Conservation (phyloP, 2,888 invertebrate genomes). For the Emmelina monodactyla region DNA sequence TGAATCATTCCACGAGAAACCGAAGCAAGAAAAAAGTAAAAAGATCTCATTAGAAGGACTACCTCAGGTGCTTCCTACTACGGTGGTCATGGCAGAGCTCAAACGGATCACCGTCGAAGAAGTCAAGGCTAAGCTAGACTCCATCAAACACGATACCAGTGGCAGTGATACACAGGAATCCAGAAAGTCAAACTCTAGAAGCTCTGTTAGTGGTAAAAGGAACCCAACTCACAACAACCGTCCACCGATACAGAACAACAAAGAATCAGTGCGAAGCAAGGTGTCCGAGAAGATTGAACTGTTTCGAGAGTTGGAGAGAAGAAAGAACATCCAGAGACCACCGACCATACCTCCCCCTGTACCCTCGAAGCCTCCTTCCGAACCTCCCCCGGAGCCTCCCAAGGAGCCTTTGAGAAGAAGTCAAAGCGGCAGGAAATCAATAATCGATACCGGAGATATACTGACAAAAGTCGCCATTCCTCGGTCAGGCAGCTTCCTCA, state of each 20-base stretch:
- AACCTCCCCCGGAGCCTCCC: constrained; percentile 28
- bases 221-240: constrained; percentile 24
- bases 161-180: constrained; percentile 62
- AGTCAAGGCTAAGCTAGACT: constrained; percentile 66
- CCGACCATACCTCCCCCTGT: constrained; percentile 56
- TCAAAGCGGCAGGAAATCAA: constrained; percentile 53
- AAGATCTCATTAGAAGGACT: constrained; percentile 64
- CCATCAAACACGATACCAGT: constrained; percentile 50
- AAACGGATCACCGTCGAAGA: constrained; percentile 60
- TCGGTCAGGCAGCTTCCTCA: constrained; percentile 84
- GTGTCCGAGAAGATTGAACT: constrained; percentile 62
- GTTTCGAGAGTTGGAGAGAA: constrained; percentile 53
- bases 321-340: constrained; percentile 54
- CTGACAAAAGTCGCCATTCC: constrained; percentile 87
- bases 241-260: constrained; percentile 32
- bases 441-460: constrained; percentile 76
- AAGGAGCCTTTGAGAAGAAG: constrained; percentile 51
- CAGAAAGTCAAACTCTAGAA: constrained; percentile 43
- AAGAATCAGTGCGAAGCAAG: constrained; percentile 53
- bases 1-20: constrained; percentile 54
- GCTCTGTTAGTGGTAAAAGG: constrained; percentile 25
- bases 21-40: constrained; percentile 61
- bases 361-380: constrained; percentile 40
- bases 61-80: constrained; percentile 48
- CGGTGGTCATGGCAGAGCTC: constrained; percentile 38